Evolutionary conservation across 2,797 vertebrate genomes (phyloP), one percentile per base, ranked within the genome.

Genomic region (Gallinago solitaria): DNA sequence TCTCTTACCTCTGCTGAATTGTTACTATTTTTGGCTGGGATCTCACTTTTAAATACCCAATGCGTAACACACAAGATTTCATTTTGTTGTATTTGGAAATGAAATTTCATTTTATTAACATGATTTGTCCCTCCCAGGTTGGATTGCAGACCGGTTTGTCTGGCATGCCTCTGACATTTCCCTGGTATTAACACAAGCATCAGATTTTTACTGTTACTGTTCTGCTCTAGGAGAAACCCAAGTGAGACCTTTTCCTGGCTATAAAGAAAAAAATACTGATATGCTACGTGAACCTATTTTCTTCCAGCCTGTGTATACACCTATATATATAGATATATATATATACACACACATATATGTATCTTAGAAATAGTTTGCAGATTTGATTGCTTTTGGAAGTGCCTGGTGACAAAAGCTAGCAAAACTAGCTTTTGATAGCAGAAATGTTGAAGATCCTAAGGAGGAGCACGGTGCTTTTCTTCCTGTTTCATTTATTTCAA

Each of bases 291-390:
- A 60, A 37, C 27, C 48, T 63, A 11, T 43, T 23, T 41, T 33
- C 53, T 37, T 28, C 17, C 28, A 33, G 48, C 43, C 28, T 11
- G 15, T 2, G 0, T 10, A 9, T 9, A 19, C 33, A 17, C 16
- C 30, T 63, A 1, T 0, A 15, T 12, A 12, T 9, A 5, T 4
- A n/a, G n/a, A n/a, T n/a, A 7, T 3, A 23, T 4, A 8, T 41
- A 41, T 16, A 41, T 4, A 41, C 16, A 17, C 2, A 24, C 11
- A 25, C 1, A 19, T 7, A 3, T 7, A 18, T 4, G 8, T 23
- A 32, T 27, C 56, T 11, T 45, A 74, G 35, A 56, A 88, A 41
- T 23, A 30, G 30, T 33, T 45, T 32, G 28, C 33, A 53, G 56
- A 24, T 28, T 16, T 25, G 51, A 5, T 4, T 70, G 39, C 63